phyloP scores from a whole-genome alignment of 2,797 vertebrate species.

The Telmatherina bonti region DNA sequence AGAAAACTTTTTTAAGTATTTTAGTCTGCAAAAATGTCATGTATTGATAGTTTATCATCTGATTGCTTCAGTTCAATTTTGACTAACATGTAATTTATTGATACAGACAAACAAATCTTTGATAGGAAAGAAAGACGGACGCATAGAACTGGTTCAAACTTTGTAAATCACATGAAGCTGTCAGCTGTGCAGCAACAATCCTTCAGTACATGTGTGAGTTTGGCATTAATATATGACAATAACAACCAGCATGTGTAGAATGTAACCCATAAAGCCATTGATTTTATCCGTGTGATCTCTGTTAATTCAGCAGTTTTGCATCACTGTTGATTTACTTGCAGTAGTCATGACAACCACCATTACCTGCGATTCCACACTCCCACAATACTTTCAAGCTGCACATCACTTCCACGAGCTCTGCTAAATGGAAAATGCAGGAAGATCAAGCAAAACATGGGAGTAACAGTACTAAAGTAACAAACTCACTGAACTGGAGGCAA shows the following conservation, averaged over 20 bases:
- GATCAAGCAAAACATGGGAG: too few relatives aligned
- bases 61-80: neutral
- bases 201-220: neutral
- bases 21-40: neutral
- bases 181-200: neutral
- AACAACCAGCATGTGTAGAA: neutral
- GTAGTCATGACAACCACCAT: neutral
- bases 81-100: neutral
- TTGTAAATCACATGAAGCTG: neutral
- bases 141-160: neutral
- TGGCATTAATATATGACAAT: neutral
- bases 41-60: neutral
- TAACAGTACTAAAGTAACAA: too few relatives aligned
- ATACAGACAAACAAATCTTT: neutral
- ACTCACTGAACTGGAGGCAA: too few relatives aligned
- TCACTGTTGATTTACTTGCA: neutral
- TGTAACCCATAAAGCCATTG: too few relatives aligned
- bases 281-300: neutral
- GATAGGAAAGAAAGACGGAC: neutral
- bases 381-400: neutral
- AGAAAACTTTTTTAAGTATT: neutral
- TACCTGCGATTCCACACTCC: neutral
- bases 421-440: neutral
- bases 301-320: neutral
- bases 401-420: neutral